Evolutionary conservation across 2,113 vertebrate species (phyloP), one percentile per base, ranked within the genome.

Genomic region (Nycticryphes semicollaris): DNA sequence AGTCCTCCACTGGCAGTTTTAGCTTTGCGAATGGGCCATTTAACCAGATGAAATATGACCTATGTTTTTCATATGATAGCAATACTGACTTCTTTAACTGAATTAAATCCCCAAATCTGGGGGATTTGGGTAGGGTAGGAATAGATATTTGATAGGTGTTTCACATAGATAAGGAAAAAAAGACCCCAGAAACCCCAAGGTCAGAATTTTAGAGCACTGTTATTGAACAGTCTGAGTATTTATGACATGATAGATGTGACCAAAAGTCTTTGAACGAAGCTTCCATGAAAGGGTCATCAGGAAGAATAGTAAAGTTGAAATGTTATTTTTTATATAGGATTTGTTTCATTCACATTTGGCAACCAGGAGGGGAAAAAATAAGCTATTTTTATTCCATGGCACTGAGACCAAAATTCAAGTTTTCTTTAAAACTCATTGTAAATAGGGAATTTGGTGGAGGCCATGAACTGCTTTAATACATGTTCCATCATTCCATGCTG

Each of bases 391-490:
- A 86, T 96, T 96, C 41, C 60, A 23, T 28, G 14, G 72, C 87
- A 23, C 69, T 92, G 92, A 96, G 63, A 94, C 47, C 21, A 33
- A 96, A 85, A 90, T 97, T 94, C 69, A 91, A 50, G 28, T 89
- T 96, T 96, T 87, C 80, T 94, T 96, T 83, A 96, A 95, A 96
- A 73, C 15, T 89, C 91, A 82, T 93, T 77, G 43, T 81, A 87
- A 92, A 41, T n/a, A 72, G 69, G n/a, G 30, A 70, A 96, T 97
- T 86, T 90, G 94, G 64, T 96, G 67, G 73, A 96, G 94, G 45
- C 79, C 74, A 56, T 76, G 90, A 87, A 94, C 35, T 89, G 69
- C 48, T 87, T 95, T 75, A 87, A 86, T 94, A 76, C 53, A 69
- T 95, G 80, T 94, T 97, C 56, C 79, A 95, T 91, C 76, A 60